These are phyloP conservation scores for Aphidoletes aphidimyza DNA, from an alignment of 2,888 invertebrate genomes.

Conservation along the genomic window DNA sequence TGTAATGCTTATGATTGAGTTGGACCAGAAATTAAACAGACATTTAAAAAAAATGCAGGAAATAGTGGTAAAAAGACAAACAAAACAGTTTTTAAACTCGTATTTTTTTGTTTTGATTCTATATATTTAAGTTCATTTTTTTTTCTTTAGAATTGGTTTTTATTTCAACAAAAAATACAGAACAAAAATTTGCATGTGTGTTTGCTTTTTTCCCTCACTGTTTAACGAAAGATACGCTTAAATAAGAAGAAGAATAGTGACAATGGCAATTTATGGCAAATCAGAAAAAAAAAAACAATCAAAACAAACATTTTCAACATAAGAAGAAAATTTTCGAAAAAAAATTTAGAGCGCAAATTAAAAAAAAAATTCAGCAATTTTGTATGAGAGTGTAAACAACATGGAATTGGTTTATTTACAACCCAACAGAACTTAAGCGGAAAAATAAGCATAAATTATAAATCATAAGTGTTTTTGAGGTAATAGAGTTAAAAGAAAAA, in stretches of 20 bases:
- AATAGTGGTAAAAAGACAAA: not conserved
- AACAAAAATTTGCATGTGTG: not conserved
- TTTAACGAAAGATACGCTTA: conserved; percentile 46
- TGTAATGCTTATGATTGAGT: not conserved
- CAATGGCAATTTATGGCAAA: conserved; percentile 36
- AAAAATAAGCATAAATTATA: not conserved
- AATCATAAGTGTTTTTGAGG: too few species aligned
- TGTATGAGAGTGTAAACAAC: not conserved
- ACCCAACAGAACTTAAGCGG: not conserved
- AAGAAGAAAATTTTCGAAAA: not conserved
- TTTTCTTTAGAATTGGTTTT: conserved; percentile 1
- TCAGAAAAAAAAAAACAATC: not conserved
- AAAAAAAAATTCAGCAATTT: not conserved
- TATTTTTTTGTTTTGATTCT: not conserved
- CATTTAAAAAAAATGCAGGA: not conserved
- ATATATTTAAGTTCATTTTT: conserved; percentile 37
- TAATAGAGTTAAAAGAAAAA: too few species aligned
- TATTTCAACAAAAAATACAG: conserved; percentile 20
- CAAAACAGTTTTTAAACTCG: too few species aligned
- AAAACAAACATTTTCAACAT: not conserved
- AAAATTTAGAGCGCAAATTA: not conserved
- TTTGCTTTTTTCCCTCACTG: conserved; percentile 12
- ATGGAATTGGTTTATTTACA: not conserved
- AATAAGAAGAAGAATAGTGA: conserved; percentile 12
- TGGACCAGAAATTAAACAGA: not conserved